Conservation (phyloP, 2,888 invertebrate genomes). For the Coenonympha glycerion region DNA sequence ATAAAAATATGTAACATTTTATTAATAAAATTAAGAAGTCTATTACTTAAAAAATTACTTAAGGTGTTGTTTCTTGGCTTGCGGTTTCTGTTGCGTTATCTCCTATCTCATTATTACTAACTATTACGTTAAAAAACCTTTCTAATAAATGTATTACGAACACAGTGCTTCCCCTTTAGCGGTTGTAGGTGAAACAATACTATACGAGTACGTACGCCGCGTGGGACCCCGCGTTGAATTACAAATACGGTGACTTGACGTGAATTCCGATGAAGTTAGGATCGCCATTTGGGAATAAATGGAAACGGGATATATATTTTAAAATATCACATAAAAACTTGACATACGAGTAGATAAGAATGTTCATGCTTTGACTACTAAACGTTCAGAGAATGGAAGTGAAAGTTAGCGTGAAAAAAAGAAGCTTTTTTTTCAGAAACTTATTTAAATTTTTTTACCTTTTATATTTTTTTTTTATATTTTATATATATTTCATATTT, state of each 20-base stretch:
- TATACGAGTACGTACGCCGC: slow-evolving; percentile 53
- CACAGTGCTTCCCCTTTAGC: slow-evolving; percentile 42
- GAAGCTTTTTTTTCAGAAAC: no score
- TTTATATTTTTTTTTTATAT: no score
- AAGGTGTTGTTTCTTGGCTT: neutral
- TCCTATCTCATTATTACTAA: slow-evolving; percentile 20
- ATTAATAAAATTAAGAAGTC: no score
- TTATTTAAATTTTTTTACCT: no score
- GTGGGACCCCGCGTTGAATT: slow-evolving; percentile 65
- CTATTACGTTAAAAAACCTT: slow-evolving; percentile 26
- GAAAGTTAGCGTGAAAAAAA: no score
- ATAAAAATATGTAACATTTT: no score
- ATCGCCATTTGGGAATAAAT: slow-evolving; percentile 1
- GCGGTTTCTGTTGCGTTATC: neutral
- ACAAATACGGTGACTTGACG: slow-evolving; percentile 68
- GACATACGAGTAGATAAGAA: neutral
- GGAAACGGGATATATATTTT: neutral
- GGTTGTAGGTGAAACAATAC: slow-evolving; percentile 68
- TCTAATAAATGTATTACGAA: slow-evolving; percentile 40
- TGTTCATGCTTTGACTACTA: neutral
- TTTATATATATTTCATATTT: no score
- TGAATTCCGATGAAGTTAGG: slow-evolving; percentile 60
- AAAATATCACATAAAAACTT: neutral
- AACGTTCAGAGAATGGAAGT: neutral
- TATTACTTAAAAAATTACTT: no score